Evolutionary conservation across 1,140 invertebrate species (phyloP), one percentile per base, ranked within the genome.

Genomic region (Macrobrachium nipponense): DNA sequence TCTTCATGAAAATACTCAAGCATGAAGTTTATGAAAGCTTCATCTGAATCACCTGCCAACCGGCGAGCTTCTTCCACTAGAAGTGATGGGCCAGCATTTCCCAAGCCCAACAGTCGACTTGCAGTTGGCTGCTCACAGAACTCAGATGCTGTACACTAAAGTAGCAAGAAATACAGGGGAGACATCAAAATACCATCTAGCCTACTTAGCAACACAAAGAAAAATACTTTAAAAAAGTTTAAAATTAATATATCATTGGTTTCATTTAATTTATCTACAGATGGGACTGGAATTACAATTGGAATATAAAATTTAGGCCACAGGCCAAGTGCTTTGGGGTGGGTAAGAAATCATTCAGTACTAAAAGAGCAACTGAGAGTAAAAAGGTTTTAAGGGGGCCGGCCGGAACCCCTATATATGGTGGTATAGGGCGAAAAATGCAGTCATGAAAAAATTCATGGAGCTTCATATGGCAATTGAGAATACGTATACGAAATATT

Each of bases 111-210:
- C 75, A 94, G 92, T 89, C 93, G 93, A n/a, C 92, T 91, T 23
- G 91, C 92, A 81, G 91, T 93, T 15, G 94, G 93, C 66, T 91
- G 90, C 83, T 92, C 91, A 27, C 94, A 87, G 89, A 94, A 95
- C 61, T 94, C 93, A 80, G 90, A 86, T 18, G 92, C 92, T 78
- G 90, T 92, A 87, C 91, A 90, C 88, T 86, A 89, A 58, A n/a
- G 58, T 60, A 27, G n/a, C 36, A 44, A 75, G 51, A 51, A 51
- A 51, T 12, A 12, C 12, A 12, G 12, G 12, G 12, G 5, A 51
- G 12, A 51, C 8, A 51, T 51, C 12, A 51, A 51, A 12, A 51
- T 6, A 51, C 7, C 51, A 51, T 51, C 59, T 76, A 27, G 62
- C 10, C 20, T 80, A 17, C 20, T 10, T 89, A 43, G 90, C 88